These are phyloP conservation scores for Drosophila bocki DNA, from an alignment of 1,140 invertebrate species.

Conservation along the genomic window DNA sequence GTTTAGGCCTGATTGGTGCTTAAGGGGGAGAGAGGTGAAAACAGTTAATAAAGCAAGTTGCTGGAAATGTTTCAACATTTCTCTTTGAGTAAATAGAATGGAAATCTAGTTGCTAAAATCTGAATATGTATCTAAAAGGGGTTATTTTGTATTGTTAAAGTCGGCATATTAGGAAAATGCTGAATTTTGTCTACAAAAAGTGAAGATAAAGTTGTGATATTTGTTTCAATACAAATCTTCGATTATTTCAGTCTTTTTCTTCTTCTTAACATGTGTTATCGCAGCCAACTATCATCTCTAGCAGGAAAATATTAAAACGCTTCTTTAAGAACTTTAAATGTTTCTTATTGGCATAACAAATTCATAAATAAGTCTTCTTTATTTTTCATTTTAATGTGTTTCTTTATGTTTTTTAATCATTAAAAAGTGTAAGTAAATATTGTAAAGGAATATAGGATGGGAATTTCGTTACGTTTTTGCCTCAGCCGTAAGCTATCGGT, in stretches of 20 bases:
- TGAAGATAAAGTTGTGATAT: too few relatives aligned
- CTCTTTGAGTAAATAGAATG: not conserved
- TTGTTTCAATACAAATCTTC: not conserved
- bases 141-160: not conserved
- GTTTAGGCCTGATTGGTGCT: constrained; percentile 11
- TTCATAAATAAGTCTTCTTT: too few relatives aligned
- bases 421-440: too few relatives aligned
- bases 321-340: too few relatives aligned
- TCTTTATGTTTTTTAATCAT: not conserved
- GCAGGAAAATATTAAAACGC: too few relatives aligned
- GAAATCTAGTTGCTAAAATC: not conserved
- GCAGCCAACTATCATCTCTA: too few relatives aligned
- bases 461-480: not conserved
- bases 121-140: too few relatives aligned
- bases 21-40: not conserved
- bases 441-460: not conserved
- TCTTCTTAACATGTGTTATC: not conserved
- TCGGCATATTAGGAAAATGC: not conserved
- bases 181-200: too few relatives aligned
- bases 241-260: not conserved
- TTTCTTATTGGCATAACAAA: too few relatives aligned
- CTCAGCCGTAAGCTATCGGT: not conserved
- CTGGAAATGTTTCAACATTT: constrained; percentile 1
- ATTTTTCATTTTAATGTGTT: not conserved
- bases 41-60: constrained; percentile 5